Evolutionary conservation across 2,797 vertebrate species (phyloP), one percentile per base, ranked within the genome.

Genomic region (Acanthurus tractus): DNA sequence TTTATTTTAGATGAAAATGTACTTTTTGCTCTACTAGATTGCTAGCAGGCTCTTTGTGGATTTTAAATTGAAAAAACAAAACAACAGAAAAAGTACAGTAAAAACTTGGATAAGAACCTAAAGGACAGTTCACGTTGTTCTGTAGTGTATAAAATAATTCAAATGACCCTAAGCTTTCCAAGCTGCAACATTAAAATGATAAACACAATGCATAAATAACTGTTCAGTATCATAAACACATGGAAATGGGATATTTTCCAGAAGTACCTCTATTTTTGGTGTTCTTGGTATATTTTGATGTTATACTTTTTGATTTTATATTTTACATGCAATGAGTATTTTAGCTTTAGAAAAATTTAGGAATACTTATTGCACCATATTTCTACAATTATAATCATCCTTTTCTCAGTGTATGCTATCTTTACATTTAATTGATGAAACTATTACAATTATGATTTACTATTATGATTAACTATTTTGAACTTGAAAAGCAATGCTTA

Each of bases 401-500:
- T 13, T 34, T 29, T 8, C 6, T 57, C 8, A 10, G 38, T 18
- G 25, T n/a, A 15, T 54, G 42, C 9, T 10, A 8, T 8, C 3
- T 23, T 5, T 25, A 1, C 23, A 18, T 9, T 11, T 34, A 2
- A 46, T 3, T 63, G 23, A 22, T 52, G 4, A 52, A 34, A 34
- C 29, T 34, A 34, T 34, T 34, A 34, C 6, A 1, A 34, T 34
- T 34, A 34, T 6, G 3, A 34, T 34, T 34, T 34, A 34, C 29
- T 34, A 34, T 34, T 1, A 34, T 34, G 6, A 48, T 44, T 2
- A 29, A 48, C 2, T 11, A 40, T 42, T 15, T 49, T 14, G 13
- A n/a, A 7, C 58, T 36, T 25, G 4, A 68, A 14, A 61, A 67
- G 53, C 64, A 6, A 78, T 54, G 25, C 11, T 65, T 75, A 9